phyloP scores from a whole-genome alignment of 2,113 vertebrate species.

The Turdus rufiventris region DNA sequence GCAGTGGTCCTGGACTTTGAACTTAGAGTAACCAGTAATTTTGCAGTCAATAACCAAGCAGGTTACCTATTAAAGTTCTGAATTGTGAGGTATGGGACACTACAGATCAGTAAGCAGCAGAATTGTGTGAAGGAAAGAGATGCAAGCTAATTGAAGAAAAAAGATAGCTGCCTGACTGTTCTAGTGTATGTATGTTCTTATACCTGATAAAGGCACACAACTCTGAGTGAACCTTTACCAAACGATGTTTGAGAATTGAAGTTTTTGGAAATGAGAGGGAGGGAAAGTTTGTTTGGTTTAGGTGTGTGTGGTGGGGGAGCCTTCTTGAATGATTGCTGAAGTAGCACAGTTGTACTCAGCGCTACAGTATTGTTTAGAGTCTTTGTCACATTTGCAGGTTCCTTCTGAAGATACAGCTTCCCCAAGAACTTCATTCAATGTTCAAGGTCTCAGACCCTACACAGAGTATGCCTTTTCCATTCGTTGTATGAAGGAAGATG shows the following conservation, averaged over 20 bases:
- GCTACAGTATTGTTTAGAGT: not conserved
- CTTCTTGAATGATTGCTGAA: not conserved
- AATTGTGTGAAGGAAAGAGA: not conserved
- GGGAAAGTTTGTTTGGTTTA: not conserved
- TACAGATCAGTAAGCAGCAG: not conserved
- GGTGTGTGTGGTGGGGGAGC: not conserved
- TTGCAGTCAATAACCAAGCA: not conserved
- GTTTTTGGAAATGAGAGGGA: not conserved
- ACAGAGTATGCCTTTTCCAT: slow-evolving; percentile 81
- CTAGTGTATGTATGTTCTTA: not conserved
- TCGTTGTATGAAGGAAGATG: slow-evolving; percentile 70
- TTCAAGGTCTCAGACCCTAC: slow-evolving; percentile 82
- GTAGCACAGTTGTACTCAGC: not conserved
- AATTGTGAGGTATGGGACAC: not conserved
- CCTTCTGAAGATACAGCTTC: slow-evolving; percentile 68
- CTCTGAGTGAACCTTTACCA: not conserved
- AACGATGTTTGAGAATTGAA: not conserved
- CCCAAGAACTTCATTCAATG: slow-evolving; percentile 75
- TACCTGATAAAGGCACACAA: not conserved
- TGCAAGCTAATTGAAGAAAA: not conserved
- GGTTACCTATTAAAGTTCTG: not conserved
- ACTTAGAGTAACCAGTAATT: not conserved
- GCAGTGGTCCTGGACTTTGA: not conserved
- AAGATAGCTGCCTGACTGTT: not conserved
- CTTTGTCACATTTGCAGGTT: slow-evolving; percentile 69